These are phyloP conservation scores for Automeris io DNA, from an alignment of 2,888 invertebrate genomes.

Conservation along the genomic window DNA sequence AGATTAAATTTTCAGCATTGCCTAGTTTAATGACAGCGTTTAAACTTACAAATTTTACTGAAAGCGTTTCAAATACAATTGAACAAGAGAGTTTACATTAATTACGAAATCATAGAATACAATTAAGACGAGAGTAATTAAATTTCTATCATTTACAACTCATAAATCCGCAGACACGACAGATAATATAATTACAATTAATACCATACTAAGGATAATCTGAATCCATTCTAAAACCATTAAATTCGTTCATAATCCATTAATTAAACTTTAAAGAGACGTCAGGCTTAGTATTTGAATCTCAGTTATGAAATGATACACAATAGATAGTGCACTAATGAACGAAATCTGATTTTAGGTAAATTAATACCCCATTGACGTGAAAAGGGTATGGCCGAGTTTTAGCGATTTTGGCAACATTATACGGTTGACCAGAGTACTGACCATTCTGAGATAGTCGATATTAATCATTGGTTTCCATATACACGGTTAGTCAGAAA, in stretches of 20 bases:
- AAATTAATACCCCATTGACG: conserved; percentile 26
- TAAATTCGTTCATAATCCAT: background rate
- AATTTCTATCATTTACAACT: background rate
- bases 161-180: background rate
- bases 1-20: no score
- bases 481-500: no score
- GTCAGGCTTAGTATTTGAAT: conserved; percentile 8
- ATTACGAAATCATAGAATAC: background rate
- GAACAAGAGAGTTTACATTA: background rate
- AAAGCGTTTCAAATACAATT: background rate
- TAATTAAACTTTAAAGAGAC: background rate
- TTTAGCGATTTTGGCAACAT: background rate
- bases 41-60: no score
- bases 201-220: background rate
- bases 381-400: conserved; percentile 7
- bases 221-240: background rate
- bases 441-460: no score
- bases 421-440: no score
- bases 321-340: conserved; percentile 34
- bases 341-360: conserved; percentile 28
- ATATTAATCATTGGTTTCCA: no score
- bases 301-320: conserved; percentile 13
- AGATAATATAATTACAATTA: background rate
- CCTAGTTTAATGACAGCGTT: no score
- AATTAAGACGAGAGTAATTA: background rate